Percentiles rank a stretch among this genome's conserved stretches.
These are phyloP conservation scores for Limenitis camilla DNA, from an alignment of 2,888 invertebrate species.

Conservation along the genomic window DNA sequence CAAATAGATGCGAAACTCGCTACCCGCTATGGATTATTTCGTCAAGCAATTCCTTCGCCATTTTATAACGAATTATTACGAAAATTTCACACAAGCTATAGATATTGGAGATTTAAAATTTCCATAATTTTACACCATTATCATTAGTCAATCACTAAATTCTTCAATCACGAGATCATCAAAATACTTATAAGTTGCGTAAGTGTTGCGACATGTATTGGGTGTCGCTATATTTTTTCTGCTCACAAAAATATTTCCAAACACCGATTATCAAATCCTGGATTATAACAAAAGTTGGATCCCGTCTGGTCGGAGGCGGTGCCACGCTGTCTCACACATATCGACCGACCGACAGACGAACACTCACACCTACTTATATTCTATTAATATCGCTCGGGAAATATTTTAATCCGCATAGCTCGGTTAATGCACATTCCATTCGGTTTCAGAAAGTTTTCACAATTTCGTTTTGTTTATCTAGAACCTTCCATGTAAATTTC, in stretches of 20 bases:
- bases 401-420: constrained; percentile 72
- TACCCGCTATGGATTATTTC: constrained; percentile 58
- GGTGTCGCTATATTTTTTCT: constrained; percentile 19
- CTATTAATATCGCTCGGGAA: constrained; percentile 68
- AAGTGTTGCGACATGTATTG: no score
- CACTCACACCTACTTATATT: constrained; percentile 66
- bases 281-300: constrained; percentile 55
- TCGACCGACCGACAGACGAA: constrained; percentile 58
- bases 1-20: constrained; percentile 67
- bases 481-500: background rate
- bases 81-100: background rate
- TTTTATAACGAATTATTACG: constrained; percentile 9
- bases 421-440: constrained; percentile 67
- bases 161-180: no score
- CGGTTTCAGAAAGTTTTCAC: constrained; percentile 34
- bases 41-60: constrained; percentile 31
- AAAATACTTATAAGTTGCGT: no score
- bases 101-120: background rate
- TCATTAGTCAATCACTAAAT: background rate
- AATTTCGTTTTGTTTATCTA: constrained; percentile 10
- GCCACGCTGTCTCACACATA: constrained; percentile 72
- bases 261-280: constrained; percentile 53
- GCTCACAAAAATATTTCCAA: constrained; percentile 34
- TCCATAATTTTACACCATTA: background rate
- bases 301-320: constrained; percentile 63